Percentiles rank a stretch among this genome's conserved stretches.
These are phyloP conservation scores for Trididemnum miniatum DNA, from an alignment of 23 tunicate species.

Conservation along the genomic window DNA sequence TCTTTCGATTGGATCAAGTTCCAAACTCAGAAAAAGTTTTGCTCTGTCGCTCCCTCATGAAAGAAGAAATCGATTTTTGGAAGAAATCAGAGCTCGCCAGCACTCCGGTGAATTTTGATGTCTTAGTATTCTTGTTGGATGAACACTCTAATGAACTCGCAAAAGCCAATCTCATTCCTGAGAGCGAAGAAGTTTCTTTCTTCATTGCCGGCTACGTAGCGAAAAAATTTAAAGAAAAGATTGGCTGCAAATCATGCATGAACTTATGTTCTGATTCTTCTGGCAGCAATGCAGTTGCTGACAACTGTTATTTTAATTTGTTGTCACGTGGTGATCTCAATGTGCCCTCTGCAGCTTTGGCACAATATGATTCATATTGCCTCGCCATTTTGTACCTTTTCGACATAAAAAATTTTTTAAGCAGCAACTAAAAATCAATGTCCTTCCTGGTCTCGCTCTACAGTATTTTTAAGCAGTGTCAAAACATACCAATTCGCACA, in stretches of 20 bases:
- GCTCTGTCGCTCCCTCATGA: too few relatives aligned
- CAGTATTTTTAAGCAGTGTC: not conserved
- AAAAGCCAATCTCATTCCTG: not conserved
- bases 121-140: not conserved
- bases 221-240: slow-evolving; percentile 17
- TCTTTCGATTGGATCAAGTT: too few relatives aligned
- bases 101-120: not conserved
- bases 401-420: too few relatives aligned
- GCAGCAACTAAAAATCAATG: too few relatives aligned
- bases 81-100: slow-evolving; percentile 1
- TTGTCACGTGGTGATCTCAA: slow-evolving; percentile 19
- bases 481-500: not conserved
- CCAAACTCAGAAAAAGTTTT: too few relatives aligned
- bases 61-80: too few relatives aligned
- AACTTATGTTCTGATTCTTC: not conserved
- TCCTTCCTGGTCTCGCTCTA: too few relatives aligned
- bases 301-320: slow-evolving; percentile 1
- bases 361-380: slow-evolving; percentile 4
- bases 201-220: slow-evolving; percentile 21
- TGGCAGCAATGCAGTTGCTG: not conserved
- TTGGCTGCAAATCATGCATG: not conserved
- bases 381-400: not conserved
- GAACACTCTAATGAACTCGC: not conserved
- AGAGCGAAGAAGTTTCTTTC: slow-evolving; percentile 11
- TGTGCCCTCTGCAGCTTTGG: slow-evolving; percentile 10